Percentiles rank a stretch among this genome's conserved stretches.
Conservation (phyloP, 2,113 vertebrate genomes). For the Urocitellus parryii region DNA sequence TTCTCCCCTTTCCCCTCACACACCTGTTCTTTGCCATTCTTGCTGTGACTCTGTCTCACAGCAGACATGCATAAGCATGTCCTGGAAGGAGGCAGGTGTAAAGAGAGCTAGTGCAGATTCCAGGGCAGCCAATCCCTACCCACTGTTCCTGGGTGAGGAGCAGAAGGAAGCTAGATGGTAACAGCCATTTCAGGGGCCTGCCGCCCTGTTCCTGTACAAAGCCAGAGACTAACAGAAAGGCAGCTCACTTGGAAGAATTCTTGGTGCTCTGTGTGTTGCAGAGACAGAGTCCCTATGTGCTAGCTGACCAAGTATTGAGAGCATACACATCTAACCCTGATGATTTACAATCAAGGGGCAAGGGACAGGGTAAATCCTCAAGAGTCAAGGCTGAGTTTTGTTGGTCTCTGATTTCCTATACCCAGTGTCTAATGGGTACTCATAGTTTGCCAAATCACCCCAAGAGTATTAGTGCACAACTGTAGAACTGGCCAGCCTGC, state of each 20-base stretch:
- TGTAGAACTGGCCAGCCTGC: neutral
- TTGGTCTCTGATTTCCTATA: neutral
- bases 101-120: neutral
- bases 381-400: neutral
- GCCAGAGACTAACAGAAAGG: neutral
- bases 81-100: neutral
- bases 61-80: neutral
- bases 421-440: fast-evolving
- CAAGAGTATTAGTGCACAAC: fast-evolving
- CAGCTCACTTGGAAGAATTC: neutral
- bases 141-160: neutral
- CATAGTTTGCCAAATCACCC: fast-evolving
- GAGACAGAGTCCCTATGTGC: neutral
- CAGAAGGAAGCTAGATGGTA: neutral
- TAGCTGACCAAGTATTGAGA: neutral
- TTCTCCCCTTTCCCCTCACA: neutral
- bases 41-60: neutral
- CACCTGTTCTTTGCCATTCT: neutral
- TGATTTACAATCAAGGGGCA: neutral
- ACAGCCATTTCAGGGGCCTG: neutral
- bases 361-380: neutral
- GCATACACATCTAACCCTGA: neutral
- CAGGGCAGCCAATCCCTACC: neutral
- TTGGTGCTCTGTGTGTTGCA: neutral
- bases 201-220: neutral